Evolutionary conservation across 2,113 vertebrate species (phyloP), one percentile per base, ranked within the genome.

Genomic region (Phrynocephalus versicolor): DNA sequence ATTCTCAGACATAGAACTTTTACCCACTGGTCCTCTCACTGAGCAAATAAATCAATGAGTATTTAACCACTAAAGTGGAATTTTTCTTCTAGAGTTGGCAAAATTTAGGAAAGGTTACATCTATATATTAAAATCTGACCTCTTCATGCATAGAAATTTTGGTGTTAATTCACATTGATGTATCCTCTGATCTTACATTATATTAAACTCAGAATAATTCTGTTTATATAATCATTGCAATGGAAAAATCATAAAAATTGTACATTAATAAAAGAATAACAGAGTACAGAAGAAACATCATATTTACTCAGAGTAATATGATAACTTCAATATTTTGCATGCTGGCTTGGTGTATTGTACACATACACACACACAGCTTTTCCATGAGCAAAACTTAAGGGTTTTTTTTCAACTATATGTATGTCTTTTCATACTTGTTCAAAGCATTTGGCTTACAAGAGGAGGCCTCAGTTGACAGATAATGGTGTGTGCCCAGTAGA

Each of bases 31-130:
- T 62, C 85, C 88, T 91, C 84, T 79, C 87, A 85, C 30, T 87
- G 83, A 93, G 84, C 88, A 90, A 94, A 91, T 87, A 91, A 95
- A 95, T 94, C 88, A 92, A 94, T 94, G 94, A 83, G 82, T 88
- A 89, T 91, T 93, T 92, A 90, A 91, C 78, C 14, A 55, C 78
- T 79, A 74, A 58, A 89, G 81, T 82, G 79, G 80, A 74, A 87
- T 87, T 90, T 91, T 91, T 87, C 87, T 85, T 60, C 78, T 0
- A 0, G 41, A 69, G 73, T 75, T 94, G 89, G 88, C 62, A 86
- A 77, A 82, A 79, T 45, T 73, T 80, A 87, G 85, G 74, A 87
- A 64, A 6, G 75, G 86, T 72, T 69, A 51, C 45, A 30, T 85
- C 13, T 60, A 64, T 58, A 58, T 57, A 74, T 65, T 76, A 90